Base-by-base conservation (phyloP, 2,113 vertebrate genomes). In the Dicrurus megarhynchus region DNA sequence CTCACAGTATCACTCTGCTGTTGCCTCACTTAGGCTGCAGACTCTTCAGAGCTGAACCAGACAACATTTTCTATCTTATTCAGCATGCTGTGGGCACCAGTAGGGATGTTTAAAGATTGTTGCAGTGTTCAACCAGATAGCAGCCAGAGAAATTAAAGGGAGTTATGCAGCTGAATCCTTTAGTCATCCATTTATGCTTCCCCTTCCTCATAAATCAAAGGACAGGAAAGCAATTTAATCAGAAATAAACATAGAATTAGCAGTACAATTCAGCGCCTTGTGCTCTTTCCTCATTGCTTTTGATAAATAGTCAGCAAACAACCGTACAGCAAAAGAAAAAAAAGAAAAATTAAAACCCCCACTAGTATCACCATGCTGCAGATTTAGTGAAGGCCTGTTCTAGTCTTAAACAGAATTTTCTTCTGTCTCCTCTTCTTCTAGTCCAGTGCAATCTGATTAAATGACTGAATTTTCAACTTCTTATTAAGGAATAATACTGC, bases 141-240 rank as follows among this genome's bases (percentile, higher is more conserved):
- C 89, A 93, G 87, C 8, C 89, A 83, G 46, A 94, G 75, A 90
- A 94, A 93, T 71, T 71, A 74, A 92, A 71, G 68, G 52, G 47
- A 88, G 52, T 59, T 86, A 39, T 49, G 71, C 82, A 91, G 63
- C 79, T 93, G 88, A 94, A 90, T 92, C 76, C 71, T 79, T 83
- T 95, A 83, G 75, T 94, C 92, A 95, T 92, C 42, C 63, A 52
- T 95, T 96, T 92, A 52, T 85, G 39, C 75, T 94, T 90, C 64
- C 64, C 47, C 35, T 94, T 96, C 90, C 79, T 92, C 68, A 86
- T 55, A 93, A 91, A 93, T 69, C 67, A 96, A 94, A 93, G 87
- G 84, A 93, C 71, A 86, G 92, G 85, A 96, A 96, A 77, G 82
- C 55, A 93, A 88, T 96, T 78, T 92, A 89, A 94, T 74, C 28